These are phyloP conservation scores for Orchesellides sinensis DNA, from an alignment of 2,888 invertebrate species.

Conservation along the genomic window DNA sequence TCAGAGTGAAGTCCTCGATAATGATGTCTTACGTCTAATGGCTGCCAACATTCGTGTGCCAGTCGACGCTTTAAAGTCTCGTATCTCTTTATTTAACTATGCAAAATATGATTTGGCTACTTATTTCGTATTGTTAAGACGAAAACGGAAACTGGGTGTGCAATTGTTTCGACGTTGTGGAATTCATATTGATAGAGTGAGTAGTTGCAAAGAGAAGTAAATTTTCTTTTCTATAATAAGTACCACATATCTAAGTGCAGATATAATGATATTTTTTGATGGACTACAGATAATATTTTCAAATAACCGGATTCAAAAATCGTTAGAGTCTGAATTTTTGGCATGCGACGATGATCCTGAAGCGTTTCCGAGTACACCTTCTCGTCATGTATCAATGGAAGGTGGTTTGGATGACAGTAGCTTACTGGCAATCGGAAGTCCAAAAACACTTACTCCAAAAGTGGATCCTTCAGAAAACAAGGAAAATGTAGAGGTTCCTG, in stretches of 20 bases:
- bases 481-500: conserved; percentile 73
- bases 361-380: conserved; percentile 59
- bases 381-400: conserved; percentile 77
- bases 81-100: conserved; percentile 81
- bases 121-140: conserved; percentile 83
- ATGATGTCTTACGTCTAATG: conserved; percentile 77
- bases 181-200: conserved; percentile 64
- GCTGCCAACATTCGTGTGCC: conserved; percentile 76
- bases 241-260: too few species aligned
- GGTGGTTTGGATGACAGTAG: conserved; percentile 77
- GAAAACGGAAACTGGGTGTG: conserved; percentile 78
- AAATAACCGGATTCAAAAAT: conserved; percentile 69
- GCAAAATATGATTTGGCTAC: conserved; percentile 85
- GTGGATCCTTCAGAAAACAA: conserved; percentile 67
- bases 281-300: conserved; percentile 37
- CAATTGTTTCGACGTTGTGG: conserved; percentile 78
- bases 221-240: too few species aligned
- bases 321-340: conserved; percentile 71
- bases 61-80: conserved; percentile 78
- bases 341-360: conserved; percentile 69
- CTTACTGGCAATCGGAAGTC: conserved; percentile 76
- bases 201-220: not conserved
- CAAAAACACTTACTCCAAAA: conserved; percentile 50
- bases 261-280: not conserved
- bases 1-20: conserved; percentile 75